Evolutionary conservation across 2,113 vertebrate genomes (phyloP).

Genomic region (Engraulis encrasicolus): DNA sequence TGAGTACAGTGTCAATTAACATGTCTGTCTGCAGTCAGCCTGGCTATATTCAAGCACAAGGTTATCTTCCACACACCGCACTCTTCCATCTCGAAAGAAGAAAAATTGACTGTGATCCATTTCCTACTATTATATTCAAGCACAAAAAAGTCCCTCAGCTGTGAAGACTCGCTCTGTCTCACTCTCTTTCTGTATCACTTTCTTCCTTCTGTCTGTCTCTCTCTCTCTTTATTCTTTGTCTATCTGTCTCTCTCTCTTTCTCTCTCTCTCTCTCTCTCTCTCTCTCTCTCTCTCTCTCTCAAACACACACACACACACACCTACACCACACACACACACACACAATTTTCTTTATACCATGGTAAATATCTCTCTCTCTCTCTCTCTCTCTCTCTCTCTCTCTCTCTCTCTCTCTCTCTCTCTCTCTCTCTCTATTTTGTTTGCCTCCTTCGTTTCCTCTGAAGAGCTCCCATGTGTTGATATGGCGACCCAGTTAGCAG

Average conservation of each 20-base stretch:
- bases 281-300: constrained; percentile 12
- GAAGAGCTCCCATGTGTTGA: neutral
- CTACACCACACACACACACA: too few species aligned
- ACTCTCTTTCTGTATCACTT: neutral
- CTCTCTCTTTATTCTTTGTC: too few species aligned
- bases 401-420: neutral
- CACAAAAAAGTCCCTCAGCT: too few species aligned
- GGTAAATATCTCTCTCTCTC: neutral
- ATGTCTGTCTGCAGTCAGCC: neutral
- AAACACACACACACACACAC: too few species aligned
- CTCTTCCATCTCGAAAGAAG: too few species aligned
- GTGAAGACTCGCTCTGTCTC: neutral
- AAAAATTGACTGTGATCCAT: too few species aligned
- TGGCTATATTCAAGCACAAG: neutral
- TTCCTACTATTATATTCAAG: too few species aligned
- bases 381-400: neutral
- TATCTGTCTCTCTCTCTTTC: too few species aligned
- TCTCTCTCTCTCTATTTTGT: neutral
- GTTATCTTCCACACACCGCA: too few species aligned
- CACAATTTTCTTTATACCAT: neutral
- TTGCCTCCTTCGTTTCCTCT: neutral
- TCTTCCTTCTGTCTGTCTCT: constrained; percentile 25
- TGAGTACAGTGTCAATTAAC: neutral
- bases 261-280: neutral
- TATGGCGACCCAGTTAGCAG: constrained; percentile 10